Percentiles rank a stretch among this genome's conserved stretches.
Conservation (phyloP, 2,888 invertebrate species). For the Neelides folsomi region DNA sequence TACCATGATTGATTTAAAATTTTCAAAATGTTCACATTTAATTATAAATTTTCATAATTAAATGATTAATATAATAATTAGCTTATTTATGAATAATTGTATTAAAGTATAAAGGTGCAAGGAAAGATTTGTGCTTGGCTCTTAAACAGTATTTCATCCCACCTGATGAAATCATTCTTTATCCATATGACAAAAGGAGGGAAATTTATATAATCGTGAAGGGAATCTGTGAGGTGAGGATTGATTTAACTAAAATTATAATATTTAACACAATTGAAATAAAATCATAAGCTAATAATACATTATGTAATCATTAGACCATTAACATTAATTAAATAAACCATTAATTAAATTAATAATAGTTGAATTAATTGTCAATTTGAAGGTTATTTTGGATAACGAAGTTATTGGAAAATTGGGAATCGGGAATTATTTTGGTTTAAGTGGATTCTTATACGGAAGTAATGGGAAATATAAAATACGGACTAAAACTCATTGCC, state of each 20-base stretch:
- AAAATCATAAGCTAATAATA: no score
- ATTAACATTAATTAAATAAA: no score
- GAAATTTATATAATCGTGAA: slow-evolving; percentile 29
- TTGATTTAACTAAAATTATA: no score
- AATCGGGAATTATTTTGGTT: slow-evolving; percentile 28
- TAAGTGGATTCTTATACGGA: slow-evolving; percentile 22
- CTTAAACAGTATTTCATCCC: slow-evolving; percentile 25
- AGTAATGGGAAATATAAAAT: slow-evolving; percentile 17
- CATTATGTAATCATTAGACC: no score
- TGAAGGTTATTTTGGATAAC: slow-evolving; percentile 11
- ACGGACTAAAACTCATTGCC: slow-evolving; percentile 23
- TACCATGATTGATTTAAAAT: neutral
- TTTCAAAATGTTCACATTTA: no score
- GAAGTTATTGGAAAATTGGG: slow-evolving; percentile 17
- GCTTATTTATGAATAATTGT: neutral
- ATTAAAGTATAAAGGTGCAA: neutral
- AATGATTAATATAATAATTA: no score
- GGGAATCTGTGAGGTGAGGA: slow-evolving; percentile 23
- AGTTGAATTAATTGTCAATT: neutral
- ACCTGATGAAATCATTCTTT: slow-evolving; percentile 22
- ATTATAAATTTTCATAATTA: no score
- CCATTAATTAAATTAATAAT: no score
- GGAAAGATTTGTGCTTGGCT: neutral
- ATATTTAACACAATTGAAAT: no score
- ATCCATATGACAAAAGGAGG: slow-evolving; percentile 20